Evolutionary conservation across 2,797 vertebrate species (phyloP), one percentile per base, ranked within the genome.

Genomic region (Spea hammondii): DNA sequence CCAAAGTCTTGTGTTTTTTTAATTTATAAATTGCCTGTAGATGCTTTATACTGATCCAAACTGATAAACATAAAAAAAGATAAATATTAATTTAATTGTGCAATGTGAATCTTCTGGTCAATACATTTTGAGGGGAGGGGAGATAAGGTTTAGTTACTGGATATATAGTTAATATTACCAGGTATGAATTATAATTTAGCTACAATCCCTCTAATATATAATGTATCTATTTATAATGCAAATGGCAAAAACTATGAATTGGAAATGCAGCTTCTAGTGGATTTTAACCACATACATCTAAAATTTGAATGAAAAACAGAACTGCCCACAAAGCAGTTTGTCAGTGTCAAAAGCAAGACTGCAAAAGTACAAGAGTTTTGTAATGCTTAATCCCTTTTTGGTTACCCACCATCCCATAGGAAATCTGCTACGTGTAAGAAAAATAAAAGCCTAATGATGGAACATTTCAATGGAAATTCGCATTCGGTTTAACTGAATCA

Each of bases 261-360:
- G 11, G 4, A 53, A 53, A 53, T 53, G 3, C 4, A 53, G 7
- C 51, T 53, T 7, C 51, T 53, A 11, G 11, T 53, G 17, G 48
- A 57, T 66, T 79, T 69, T 72, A 70, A 46, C 54, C 54, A 74
- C 48, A 53, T 68, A 76, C 48, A 77, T 50, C 49, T 62, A 74
- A 69, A 17, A 57, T 70, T 70, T 83, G 45, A 44, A 45, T 57
- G 72, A 66, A 7, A 51, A 14, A 44, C 45, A 47, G 4, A 17
- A 55, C 48, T 74, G 50, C 74, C 6, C 72, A 75, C 10, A 78
- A 70, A 70, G 17, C 62, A 70, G 4, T 55, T 32, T 55, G 32
- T 57, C 51, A 49, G 46, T 45, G 67, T 55, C 10, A 46, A 74
- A 13, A 62, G 57, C 59, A 14, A 75, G 17, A 79, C 6, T 53